A percentile compares a stretch with the other conserved stretches of the same genome.
These are phyloP conservation scores for Xiphophorus birchmanni DNA, from an alignment of 2,797 vertebrate species.

Conservation along the genomic window DNA sequence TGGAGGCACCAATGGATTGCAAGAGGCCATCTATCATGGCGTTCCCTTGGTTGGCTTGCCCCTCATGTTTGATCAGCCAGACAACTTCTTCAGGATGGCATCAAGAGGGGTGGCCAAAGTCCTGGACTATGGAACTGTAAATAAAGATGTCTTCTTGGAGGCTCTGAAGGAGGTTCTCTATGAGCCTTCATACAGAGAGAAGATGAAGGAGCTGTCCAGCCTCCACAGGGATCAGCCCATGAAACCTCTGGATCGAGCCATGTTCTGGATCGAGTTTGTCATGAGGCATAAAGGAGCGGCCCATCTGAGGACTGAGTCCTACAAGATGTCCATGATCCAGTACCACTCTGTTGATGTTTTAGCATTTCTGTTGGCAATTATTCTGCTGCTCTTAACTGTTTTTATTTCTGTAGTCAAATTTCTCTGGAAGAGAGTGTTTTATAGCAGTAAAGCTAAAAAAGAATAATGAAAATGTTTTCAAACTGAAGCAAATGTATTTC, in stretches of 20 bases:
- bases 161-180: slow-evolving; percentile 64
- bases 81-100: slow-evolving; percentile 69
- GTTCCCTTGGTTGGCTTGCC: slow-evolving; percentile 70
- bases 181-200: slow-evolving; percentile 60
- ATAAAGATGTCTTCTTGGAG: slow-evolving; percentile 62
- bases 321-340: slow-evolving; percentile 64
- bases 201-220: slow-evolving; percentile 66
- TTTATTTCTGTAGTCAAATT: slow-evolving; percentile 24
- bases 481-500: background rate
- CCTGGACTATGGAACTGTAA: slow-evolving; percentile 52
- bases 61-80: slow-evolving; percentile 69
- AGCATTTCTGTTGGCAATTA: slow-evolving; percentile 43
- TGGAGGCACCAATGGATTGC: slow-evolving; percentile 71
- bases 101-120: slow-evolving; percentile 68
- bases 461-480: slow-evolving; percentile 41
- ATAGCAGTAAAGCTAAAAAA: slow-evolving; percentile 53
- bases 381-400: slow-evolving; percentile 6
- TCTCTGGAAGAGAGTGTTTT: slow-evolving; percentile 46
- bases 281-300: slow-evolving; percentile 71
- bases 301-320: slow-evolving; percentile 67
- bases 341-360: slow-evolving; percentile 65
- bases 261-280: slow-evolving; percentile 77
- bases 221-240: slow-evolving; percentile 70
- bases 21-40: slow-evolving; percentile 72
- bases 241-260: slow-evolving; percentile 65